These are phyloP conservation scores for Ardeotis arabs DNA, from an alignment of 2,113 vertebrate species.

Conservation along the genomic window DNA sequence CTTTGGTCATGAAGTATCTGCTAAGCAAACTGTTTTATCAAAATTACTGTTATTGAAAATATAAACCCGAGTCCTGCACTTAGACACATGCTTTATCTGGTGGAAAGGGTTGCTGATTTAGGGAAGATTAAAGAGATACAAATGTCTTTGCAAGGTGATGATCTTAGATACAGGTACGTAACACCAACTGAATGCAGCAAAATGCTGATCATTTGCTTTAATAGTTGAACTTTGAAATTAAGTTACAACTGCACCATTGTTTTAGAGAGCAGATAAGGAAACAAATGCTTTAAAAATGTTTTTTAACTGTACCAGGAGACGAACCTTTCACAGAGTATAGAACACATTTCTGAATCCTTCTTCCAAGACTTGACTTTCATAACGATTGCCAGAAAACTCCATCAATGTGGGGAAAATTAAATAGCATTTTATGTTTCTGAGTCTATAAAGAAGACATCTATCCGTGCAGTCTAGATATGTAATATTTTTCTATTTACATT, in stretches of 20 bases:
- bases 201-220: neutral
- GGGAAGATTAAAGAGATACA: neutral
- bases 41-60: conserved; percentile 18
- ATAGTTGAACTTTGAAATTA: neutral
- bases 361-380: neutral
- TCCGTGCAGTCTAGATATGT: neutral
- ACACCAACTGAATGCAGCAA: neutral
- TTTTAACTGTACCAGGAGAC: neutral
- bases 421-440: neutral
- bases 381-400: neutral
- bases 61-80: neutral
- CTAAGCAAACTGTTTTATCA: conserved; percentile 23
- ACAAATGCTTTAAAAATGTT: neutral
- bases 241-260: neutral
- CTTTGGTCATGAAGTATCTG: neutral
- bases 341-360: neutral
- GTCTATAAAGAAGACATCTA: neutral
- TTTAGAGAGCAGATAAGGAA: neutral
- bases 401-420: neutral
- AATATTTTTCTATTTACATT: conserved; percentile 7
- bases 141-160: neutral
- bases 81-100: neutral
- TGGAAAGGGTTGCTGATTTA: conserved; percentile 4
- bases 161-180: neutral
- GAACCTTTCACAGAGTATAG: neutral